A percentile compares a stretch with the other conserved stretches of the same genome.
Conservation (phyloP, 2,113 vertebrate genomes). For the Polyodon spathula region DNA sequence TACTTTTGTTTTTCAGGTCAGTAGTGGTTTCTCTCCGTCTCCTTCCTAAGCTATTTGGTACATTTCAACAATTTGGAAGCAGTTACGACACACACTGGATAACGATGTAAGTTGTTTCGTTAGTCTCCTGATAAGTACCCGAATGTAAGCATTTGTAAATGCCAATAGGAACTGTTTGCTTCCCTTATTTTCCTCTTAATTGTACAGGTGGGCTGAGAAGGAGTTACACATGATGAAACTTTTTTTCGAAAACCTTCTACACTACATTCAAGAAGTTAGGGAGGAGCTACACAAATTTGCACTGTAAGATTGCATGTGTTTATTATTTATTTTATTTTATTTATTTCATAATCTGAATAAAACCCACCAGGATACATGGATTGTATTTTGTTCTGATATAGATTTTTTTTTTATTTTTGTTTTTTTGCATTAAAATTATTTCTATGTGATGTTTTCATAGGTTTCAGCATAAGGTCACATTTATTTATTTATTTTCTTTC, state of each 20-base stretch:
- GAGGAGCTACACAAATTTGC: conserved; percentile 86
- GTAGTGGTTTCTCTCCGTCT: conserved; percentile 93
- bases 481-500: too few relatives aligned
- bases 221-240: conserved; percentile 98
- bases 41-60: conserved; percentile 93
- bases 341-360: too few relatives aligned
- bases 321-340: too few relatives aligned
- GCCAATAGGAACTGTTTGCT: neutral
- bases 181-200: neutral
- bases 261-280: conserved; percentile 91
- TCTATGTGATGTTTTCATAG: too few relatives aligned
- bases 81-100: conserved; percentile 99
- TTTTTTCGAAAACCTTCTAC: conserved; percentile 93
- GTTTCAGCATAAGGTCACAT: too few relatives aligned
- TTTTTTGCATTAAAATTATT: too few relatives aligned
- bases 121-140: too few relatives aligned
- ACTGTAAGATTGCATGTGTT: conserved; percentile 64
- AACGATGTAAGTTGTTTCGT: conserved; percentile 77
- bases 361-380: too few relatives aligned
- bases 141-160: neutral
- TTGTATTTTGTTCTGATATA: too few relatives aligned
- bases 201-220: conserved; percentile 93
- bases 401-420: too few relatives aligned
- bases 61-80: conserved; percentile 96
- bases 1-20: conserved; percentile 58